Conservation (phyloP, 2,113 vertebrate species). For the Apodemus sylvaticus region DNA sequence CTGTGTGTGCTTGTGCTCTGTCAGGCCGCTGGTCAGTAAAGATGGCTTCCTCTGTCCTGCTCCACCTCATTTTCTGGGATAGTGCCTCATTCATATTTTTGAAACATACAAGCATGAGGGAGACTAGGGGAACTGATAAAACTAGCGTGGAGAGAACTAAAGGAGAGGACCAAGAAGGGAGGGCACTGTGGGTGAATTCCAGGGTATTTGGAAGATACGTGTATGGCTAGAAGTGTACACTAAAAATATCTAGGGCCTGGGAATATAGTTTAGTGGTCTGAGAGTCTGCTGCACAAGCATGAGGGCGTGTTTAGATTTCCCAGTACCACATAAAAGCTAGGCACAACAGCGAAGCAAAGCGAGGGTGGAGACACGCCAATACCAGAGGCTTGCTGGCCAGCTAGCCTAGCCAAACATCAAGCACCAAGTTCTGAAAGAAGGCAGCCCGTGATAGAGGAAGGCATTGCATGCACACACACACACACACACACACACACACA, state of each 20-base stretch:
- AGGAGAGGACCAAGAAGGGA: background rate
- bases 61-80: background rate
- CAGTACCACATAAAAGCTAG: background rate
- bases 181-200: background rate
- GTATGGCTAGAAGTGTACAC: background rate
- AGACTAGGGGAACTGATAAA: too few relatives aligned
- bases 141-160: background rate
- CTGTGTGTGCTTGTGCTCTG: background rate
- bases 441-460: background rate
- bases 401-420: background rate
- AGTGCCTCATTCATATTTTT: too few relatives aligned
- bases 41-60: background rate
- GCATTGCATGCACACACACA: background rate
- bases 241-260: background rate
- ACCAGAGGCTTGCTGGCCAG: background rate
- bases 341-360: background rate
- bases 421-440: background rate
- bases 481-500: too few relatives aligned
- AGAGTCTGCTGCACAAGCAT: background rate
- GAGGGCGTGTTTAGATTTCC: background rate
- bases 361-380: background rate
- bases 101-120: too few relatives aligned
- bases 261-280: background rate
- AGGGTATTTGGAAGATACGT: background rate
- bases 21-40: too few relatives aligned